Conservation (phyloP, 2,797 vertebrate genomes). For the Florisuga fusca region DNA sequence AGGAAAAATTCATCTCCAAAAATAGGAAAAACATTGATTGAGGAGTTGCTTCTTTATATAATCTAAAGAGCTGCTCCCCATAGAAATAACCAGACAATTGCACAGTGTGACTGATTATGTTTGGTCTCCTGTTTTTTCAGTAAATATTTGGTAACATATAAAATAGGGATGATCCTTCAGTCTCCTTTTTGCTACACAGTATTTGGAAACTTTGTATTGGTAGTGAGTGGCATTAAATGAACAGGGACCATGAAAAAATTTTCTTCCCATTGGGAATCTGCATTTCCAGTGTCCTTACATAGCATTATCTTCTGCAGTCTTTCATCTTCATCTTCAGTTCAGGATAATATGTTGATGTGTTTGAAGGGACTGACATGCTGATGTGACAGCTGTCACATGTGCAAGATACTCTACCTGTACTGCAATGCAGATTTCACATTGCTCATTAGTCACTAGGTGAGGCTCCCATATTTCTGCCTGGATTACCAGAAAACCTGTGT, state of each 20-base stretch:
- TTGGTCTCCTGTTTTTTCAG: background rate
- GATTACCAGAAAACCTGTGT: background rate
- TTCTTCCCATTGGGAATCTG: background rate
- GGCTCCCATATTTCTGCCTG: background rate
- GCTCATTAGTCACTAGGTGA: background rate
- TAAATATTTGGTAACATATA: background rate
- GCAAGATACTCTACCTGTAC: background rate
- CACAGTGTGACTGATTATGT: background rate
- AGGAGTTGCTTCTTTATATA: background rate
- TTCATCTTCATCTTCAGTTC: background rate
- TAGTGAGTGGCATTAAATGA: background rate
- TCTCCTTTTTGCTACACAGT: fast-evolving
- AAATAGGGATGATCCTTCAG: background rate
- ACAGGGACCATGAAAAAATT: background rate
- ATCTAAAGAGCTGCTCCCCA: background rate
- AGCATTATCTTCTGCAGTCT: background rate
- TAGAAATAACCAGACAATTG: background rate
- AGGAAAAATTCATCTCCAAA: background rate
- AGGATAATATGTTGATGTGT: background rate
- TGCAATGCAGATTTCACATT: background rate
- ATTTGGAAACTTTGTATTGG: background rate
- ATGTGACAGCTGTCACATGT: background rate
- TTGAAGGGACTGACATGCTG: background rate
- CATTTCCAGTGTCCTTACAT: background rate
- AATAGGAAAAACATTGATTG: background rate